Conservation (phyloP, 2,113 vertebrate species). For the Apus apus region DNA sequence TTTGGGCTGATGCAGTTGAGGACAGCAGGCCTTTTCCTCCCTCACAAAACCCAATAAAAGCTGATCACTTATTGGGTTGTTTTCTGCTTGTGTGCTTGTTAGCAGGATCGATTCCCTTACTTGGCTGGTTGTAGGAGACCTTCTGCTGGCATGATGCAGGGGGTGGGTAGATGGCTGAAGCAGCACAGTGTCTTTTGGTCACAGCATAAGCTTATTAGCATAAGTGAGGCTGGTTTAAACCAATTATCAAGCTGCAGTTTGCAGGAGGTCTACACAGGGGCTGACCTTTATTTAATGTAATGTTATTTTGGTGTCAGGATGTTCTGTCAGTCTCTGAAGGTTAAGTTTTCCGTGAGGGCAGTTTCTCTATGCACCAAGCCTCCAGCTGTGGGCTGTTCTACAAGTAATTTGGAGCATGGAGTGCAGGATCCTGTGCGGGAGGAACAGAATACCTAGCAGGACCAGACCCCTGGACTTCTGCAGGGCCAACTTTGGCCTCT, state of each 20-base stretch:
- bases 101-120: background rate
- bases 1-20: background rate
- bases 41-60: background rate
- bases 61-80: fast-evolving
- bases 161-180: background rate
- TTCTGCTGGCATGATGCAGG: background rate
- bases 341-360: background rate
- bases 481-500: too few relatives aligned
- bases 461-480: too few relatives aligned
- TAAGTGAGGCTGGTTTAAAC: background rate
- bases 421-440: too few relatives aligned
- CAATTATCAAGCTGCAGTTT: background rate
- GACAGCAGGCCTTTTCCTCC: background rate
- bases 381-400: background rate
- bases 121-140: background rate
- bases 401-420: background rate
- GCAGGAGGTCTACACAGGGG: background rate
- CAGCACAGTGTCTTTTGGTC: background rate
- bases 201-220: background rate
- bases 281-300: background rate
- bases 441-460: too few relatives aligned
- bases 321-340: background rate
- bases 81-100: background rate
- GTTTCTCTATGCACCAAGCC: background rate
- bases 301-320: background rate